phyloP scores from a whole-genome alignment of 2,797 vertebrate species.

The Alcedo atthis region DNA sequence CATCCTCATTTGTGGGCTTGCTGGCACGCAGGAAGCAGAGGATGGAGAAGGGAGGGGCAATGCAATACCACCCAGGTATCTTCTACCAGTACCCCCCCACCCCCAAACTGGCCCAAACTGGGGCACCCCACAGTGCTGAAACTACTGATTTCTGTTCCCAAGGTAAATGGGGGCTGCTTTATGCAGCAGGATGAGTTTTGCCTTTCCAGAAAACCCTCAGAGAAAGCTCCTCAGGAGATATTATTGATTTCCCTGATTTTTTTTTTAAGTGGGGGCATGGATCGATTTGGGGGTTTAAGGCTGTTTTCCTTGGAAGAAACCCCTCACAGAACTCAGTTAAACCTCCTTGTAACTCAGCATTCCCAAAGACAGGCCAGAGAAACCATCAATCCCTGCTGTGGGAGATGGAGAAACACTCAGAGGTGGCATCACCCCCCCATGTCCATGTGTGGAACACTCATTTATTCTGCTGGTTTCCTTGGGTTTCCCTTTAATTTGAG shows the following conservation, averaged over 20 bases:
- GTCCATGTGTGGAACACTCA: fast-evolving
- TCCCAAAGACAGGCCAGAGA: not conserved
- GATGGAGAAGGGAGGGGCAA: too few species aligned
- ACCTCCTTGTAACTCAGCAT: fast-evolving
- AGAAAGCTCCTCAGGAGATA: not conserved
- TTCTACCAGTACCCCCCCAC: not conserved
- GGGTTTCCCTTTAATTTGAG: not conserved
- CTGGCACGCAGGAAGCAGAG: fast-evolving
- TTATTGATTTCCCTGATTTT: not conserved
- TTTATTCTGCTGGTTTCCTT: not conserved
- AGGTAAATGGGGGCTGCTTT: fast-evolving
- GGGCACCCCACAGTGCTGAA: not conserved
- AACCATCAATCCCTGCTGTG: fast-evolving
- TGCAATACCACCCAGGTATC: not conserved
- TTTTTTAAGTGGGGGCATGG: not conserved
- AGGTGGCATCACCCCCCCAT: not conserved
- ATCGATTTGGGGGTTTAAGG: not conserved
- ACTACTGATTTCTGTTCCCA: not conserved
- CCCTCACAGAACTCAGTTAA: not conserved
- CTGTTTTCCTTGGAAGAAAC: not conserved
- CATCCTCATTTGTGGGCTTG: not conserved
- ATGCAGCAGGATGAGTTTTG: not conserved
- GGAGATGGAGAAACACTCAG: fast-evolving
- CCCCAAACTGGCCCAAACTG: not conserved
- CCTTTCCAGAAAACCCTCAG: not conserved